Evolutionary conservation across 2,797 vertebrate genomes (phyloP).

Genomic region (Danio albolineatus): DNA sequence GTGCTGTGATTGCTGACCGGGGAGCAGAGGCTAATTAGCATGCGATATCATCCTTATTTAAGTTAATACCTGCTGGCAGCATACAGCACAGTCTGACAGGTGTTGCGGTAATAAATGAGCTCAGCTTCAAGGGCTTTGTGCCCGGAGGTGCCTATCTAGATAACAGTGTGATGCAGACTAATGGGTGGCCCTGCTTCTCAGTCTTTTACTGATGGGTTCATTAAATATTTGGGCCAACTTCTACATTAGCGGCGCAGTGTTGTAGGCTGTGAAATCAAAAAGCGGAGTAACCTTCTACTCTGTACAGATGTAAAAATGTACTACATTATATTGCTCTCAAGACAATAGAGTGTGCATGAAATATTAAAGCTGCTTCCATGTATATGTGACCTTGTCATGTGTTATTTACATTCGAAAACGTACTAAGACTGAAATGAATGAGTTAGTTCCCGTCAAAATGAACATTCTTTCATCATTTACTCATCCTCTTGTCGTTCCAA

Average conservation of each 20-base stretch:
- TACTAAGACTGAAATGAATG: not conserved
- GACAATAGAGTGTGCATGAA: not conserved
- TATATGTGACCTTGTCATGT: not conserved
- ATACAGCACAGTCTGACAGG: conserved; percentile 33
- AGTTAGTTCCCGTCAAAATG: not conserved
- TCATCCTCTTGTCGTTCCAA: too few species aligned
- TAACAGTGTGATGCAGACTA: conserved; percentile 49
- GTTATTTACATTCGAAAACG: not conserved
- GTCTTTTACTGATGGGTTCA: conserved; percentile 45
- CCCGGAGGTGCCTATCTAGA: conserved; percentile 35
- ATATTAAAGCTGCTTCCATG: not conserved
- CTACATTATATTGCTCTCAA: not conserved
- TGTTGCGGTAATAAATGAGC: conserved; percentile 39
- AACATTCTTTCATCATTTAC: too few species aligned
- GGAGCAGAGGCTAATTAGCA: conserved; percentile 12
- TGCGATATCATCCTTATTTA: conserved; percentile 23
- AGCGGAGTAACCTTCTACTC: not conserved
- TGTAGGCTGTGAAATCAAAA: conserved; percentile 19
- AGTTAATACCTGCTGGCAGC: conserved; percentile 15
- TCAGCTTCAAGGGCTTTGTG: conserved; percentile 14
- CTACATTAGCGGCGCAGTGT: not conserved
- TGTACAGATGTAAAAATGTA: not conserved
- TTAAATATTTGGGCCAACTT: conserved; percentile 45
- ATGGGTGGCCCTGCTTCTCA: conserved; percentile 30
- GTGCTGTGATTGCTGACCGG: not conserved